A percentile compares a stretch with the other conserved stretches of the same genome.
These are phyloP conservation scores for Siniperca chuatsi DNA, from an alignment of 2,113 vertebrate species.

Conservation along the genomic window DNA sequence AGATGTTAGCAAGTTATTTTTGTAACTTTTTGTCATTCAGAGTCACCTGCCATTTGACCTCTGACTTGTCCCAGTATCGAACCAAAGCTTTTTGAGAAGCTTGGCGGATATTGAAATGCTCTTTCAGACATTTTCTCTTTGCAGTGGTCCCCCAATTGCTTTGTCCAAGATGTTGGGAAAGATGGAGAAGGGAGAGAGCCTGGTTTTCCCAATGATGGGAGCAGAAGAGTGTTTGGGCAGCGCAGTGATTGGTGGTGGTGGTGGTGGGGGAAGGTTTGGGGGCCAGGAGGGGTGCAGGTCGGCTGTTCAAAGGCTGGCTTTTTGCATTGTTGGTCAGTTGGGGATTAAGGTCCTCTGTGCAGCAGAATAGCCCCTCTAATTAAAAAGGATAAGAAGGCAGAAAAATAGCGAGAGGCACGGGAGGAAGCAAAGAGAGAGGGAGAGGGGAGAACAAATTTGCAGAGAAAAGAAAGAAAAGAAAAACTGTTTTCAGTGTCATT, in stretches of 20 bases:
- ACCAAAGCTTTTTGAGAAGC: slow-evolving; percentile 42
- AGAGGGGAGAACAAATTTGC: slow-evolving; percentile 81
- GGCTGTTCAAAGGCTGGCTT: slow-evolving; percentile 86
- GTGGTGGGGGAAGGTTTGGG: slow-evolving; percentile 38
- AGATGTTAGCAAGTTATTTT: slow-evolving; percentile 38
- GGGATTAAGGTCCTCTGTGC: slow-evolving; percentile 84
- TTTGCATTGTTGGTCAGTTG: slow-evolving; percentile 86
- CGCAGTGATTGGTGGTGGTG: slow-evolving; percentile 39
- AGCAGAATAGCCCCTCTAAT: slow-evolving; percentile 86
- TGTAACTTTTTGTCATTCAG: slow-evolving; percentile 38
- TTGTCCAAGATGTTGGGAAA: slow-evolving; percentile 61
- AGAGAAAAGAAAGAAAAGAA: slow-evolving; percentile 82
- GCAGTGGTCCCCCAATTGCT: slow-evolving; percentile 39
- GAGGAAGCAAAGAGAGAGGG: slow-evolving; percentile 80
- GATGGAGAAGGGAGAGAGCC: slow-evolving; percentile 43
- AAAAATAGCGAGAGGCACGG: slow-evolving; percentile 83
- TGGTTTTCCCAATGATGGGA: slow-evolving; percentile 59
- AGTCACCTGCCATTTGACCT: slow-evolving; percentile 65
- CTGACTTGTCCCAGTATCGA: slow-evolving; percentile 24
- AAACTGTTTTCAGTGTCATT: slow-evolving; percentile 84
- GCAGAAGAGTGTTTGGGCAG: slow-evolving; percentile 65
- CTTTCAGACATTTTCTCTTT: slow-evolving; percentile 51
- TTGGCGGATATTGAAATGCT: slow-evolving; percentile 62
- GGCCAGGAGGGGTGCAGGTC: slow-evolving; percentile 70
- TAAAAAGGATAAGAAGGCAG: slow-evolving; percentile 87